These are phyloP conservation scores for Mimumesa dahlbomi DNA, from an alignment of 2,888 invertebrate species.

Conservation along the genomic window DNA sequence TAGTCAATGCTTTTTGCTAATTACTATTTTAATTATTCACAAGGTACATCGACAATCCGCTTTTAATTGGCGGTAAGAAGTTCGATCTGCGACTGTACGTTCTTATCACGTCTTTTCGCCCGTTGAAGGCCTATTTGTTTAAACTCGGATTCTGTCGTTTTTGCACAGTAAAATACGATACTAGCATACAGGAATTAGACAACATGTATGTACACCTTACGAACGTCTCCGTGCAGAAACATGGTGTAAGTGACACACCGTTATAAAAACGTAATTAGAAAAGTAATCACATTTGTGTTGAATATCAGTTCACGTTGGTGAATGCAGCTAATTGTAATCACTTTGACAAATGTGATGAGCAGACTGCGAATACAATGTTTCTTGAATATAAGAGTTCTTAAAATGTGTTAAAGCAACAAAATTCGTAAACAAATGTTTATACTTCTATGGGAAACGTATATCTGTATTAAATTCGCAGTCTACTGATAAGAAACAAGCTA, in stretches of 20 bases:
- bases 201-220: slow-evolving; percentile 97
- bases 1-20: neutral
- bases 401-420: no score
- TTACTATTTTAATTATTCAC: neutral
- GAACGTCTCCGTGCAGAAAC: slow-evolving; percentile 98
- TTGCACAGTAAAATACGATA: slow-evolving; percentile 97
- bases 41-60: slow-evolving; percentile 96
- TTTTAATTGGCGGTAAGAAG: slow-evolving; percentile 97
- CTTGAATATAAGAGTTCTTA: no score
- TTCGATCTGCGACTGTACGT: slow-evolving; percentile 96
- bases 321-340: no score
- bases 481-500: no score
- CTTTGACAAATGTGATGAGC: no score
- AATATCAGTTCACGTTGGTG: no score
- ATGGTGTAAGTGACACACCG: slow-evolving; percentile 85
- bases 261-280: no score
- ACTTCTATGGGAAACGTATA: no score
- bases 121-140: slow-evolving; percentile 95
- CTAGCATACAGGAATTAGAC: slow-evolving; percentile 91
- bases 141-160: slow-evolving; percentile 97
- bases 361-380: no score
- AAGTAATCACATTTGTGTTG: no score
- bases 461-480: no score
- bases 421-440: no score
- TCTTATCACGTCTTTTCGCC: slow-evolving; percentile 95